Evolutionary conservation across 2,113 vertebrate species (phyloP).

Genomic region (Geococcyx californianus): DNA sequence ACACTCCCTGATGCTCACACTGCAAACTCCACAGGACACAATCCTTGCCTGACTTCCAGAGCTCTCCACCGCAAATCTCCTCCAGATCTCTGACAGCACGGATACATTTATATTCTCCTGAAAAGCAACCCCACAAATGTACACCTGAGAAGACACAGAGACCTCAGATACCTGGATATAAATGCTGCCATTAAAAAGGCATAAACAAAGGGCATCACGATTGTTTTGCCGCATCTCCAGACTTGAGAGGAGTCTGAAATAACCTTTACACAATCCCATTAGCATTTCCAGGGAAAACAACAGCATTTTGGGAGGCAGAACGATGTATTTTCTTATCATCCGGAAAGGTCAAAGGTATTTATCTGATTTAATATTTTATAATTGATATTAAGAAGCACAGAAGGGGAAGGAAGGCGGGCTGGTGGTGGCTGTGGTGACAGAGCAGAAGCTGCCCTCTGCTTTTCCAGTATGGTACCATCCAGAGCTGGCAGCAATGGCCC

Average conservation of each 20-base stretch:
- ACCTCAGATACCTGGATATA: background rate
- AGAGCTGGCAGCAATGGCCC: background rate
- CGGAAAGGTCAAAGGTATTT: slow-evolving; percentile 68
- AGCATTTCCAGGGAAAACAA: slow-evolving; percentile 64
- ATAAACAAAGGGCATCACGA: slow-evolving; percentile 59
- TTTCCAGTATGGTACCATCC: background rate
- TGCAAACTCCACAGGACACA: background rate
- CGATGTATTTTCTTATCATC: slow-evolving; percentile 41
- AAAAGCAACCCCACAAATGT: background rate
- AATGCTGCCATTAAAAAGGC: slow-evolving; percentile 57
- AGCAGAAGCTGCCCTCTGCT: background rate
- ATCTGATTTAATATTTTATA: slow-evolving; percentile 69
- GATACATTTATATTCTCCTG: background rate
- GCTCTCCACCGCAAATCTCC: background rate
- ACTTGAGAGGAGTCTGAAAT: slow-evolving; percentile 23
- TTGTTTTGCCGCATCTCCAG: background rate
- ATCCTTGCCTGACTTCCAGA: background rate
- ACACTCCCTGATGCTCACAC: fast-evolving
- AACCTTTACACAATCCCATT: slow-evolving; percentile 72
- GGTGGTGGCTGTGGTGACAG: background rate
- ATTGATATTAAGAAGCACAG: slow-evolving; percentile 46
- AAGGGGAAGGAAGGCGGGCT: background rate
- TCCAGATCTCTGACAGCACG: background rate
- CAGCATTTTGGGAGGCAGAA: slow-evolving; percentile 40
- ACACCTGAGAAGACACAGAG: background rate